These are phyloP conservation scores for Alethe diademata DNA, from an alignment of 2,113 vertebrate species.

Conservation along the genomic window DNA sequence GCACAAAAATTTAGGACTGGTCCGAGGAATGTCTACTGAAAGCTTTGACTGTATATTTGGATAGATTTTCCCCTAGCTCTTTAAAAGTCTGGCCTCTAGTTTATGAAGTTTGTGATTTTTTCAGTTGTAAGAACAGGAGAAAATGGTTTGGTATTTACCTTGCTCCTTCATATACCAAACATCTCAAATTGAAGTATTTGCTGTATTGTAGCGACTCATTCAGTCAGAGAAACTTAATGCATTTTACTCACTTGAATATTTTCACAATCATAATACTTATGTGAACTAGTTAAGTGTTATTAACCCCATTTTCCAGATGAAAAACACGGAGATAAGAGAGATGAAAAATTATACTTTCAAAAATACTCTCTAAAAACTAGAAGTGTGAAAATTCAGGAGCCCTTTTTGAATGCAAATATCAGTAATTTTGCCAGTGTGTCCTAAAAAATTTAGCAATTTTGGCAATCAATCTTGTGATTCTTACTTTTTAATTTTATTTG, in stretches of 20 bases:
- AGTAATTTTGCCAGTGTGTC: background rate
- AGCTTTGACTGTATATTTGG: background rate
- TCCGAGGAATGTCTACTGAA: background rate
- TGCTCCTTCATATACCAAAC: background rate
- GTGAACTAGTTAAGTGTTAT: background rate
- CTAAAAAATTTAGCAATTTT: background rate
- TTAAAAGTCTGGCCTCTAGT: background rate
- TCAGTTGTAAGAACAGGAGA: constrained; percentile 15
- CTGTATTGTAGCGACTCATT: background rate
- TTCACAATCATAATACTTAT: background rate
- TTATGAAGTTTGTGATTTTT: background rate
- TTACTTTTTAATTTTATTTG: background rate
- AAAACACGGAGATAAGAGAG: background rate
- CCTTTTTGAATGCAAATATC: background rate
- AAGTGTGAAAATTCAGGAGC: background rate
- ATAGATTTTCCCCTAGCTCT: background rate
- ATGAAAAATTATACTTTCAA: background rate
- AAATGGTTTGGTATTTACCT: background rate
- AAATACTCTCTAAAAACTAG: background rate
- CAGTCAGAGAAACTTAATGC: background rate
- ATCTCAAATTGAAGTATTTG: constrained; percentile 1
- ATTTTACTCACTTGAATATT: background rate
- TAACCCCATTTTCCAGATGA: background rate
- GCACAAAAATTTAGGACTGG: background rate
- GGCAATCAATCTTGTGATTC: background rate